phyloP scores from a whole-genome alignment of 2,888 invertebrate species.

The Polydesmus complanatus region DNA sequence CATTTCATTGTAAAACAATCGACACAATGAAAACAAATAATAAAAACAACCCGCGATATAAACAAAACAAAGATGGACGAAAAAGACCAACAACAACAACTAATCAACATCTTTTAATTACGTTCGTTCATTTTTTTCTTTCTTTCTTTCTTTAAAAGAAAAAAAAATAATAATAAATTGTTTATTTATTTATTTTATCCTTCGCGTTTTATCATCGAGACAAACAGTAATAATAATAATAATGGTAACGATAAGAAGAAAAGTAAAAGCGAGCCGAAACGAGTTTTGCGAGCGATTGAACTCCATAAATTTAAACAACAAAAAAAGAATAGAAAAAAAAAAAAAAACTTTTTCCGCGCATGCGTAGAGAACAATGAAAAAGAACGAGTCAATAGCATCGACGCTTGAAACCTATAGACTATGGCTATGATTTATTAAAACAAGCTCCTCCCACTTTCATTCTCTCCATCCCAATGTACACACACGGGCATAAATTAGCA shows the following conservation, averaged over 20 bases:
- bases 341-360: no score
- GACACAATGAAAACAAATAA: no score
- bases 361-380: not conserved
- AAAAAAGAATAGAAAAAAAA: not conserved
- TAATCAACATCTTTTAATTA: no score
- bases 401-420: not conserved
- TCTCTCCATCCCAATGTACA: not conserved
- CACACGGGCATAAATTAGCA: not conserved
- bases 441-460: not conserved
- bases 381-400: not conserved
- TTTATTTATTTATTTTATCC: not conserved
- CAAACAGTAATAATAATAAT: not conserved
- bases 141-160: no score
- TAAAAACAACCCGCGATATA: not conserved
- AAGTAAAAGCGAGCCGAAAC: not conserved
- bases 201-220: not conserved
- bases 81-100: not conserved
- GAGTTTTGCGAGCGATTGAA: not conserved
- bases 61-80: not conserved
- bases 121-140: no score
- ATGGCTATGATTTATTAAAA: not conserved
- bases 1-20: no score
- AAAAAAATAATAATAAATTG: slow-evolving; percentile 1
- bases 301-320: not conserved
- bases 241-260: not conserved